A percentile compares a stretch with the other conserved stretches of the same genome.
Conservation (phyloP, 92 coral and sea anemone species). For the Pocillopora meandrina region DNA sequence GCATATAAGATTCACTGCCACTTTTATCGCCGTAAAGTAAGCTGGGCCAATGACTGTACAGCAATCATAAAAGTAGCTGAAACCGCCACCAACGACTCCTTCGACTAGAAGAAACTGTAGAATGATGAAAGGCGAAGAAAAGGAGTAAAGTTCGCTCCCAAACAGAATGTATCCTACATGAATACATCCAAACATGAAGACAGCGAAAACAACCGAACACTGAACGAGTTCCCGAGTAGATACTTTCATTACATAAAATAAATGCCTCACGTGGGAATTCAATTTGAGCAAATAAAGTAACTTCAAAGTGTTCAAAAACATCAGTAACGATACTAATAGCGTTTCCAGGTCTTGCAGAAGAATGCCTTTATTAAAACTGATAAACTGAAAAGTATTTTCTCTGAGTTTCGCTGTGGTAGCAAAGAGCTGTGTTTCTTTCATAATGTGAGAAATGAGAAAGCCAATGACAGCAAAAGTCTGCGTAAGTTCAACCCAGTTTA, state of each 20-base stretch:
- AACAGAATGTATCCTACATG: slow-evolving; percentile 30
- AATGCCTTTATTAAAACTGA: slow-evolving; percentile 49
- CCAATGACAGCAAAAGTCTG: slow-evolving; percentile 44
- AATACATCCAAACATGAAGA: slow-evolving; percentile 8
- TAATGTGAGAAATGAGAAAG: slow-evolving; percentile 51
- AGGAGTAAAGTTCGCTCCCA: neutral
- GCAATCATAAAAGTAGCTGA: slow-evolving; percentile 6
- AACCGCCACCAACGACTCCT: slow-evolving; percentile 4
- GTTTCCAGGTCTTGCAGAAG: slow-evolving; percentile 36
- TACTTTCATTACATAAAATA: slow-evolving; percentile 17
- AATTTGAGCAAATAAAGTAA: slow-evolving; percentile 42
- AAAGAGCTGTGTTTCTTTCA: slow-evolving; percentile 46
- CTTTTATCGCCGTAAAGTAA: neutral
- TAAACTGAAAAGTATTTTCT: slow-evolving; percentile 30
- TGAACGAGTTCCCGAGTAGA: slow-evolving; percentile 16
- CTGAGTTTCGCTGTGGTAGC: slow-evolving; percentile 26
- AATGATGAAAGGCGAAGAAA: slow-evolving; percentile 8
- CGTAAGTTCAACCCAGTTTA: slow-evolving; percentile 47
- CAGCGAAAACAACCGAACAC: slow-evolving; percentile 13
- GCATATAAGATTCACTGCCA: neutral
- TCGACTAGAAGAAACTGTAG: slow-evolving; percentile 1
- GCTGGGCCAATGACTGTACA: slow-evolving; percentile 8
- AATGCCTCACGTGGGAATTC: slow-evolving; percentile 5
- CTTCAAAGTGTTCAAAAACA: slow-evolving; percentile 64
- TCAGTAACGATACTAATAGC: slow-evolving; percentile 36